phyloP scores from a whole-genome alignment of 2,113 vertebrate genomes.

The Microtus ochrogaster region DNA sequence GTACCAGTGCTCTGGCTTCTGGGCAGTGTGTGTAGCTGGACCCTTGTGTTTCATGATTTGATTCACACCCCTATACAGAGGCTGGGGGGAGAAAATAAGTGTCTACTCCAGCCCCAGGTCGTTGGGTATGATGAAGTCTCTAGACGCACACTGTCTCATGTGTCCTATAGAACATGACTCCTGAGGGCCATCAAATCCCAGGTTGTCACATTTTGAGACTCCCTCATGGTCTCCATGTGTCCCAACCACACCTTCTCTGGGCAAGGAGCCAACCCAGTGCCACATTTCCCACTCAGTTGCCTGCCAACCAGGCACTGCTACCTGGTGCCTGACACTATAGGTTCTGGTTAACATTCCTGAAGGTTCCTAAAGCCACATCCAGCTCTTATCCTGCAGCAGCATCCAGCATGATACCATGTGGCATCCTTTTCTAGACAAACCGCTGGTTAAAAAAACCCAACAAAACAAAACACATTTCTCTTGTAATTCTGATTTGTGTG shows the following conservation, averaged over 20 bases:
- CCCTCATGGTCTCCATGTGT: background rate
- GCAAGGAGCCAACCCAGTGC: background rate
- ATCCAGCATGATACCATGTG: background rate
- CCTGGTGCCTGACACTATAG: fast-evolving
- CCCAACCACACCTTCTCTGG: background rate
- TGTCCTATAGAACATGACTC: background rate
- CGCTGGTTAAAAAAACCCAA: background rate
- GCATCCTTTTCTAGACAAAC: background rate
- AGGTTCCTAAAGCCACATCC: background rate
- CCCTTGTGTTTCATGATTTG: background rate
- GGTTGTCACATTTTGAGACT: background rate
- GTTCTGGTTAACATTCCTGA: background rate
- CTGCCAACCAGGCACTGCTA: fast-evolving
- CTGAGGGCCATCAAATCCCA: background rate
- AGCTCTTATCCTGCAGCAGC: background rate
- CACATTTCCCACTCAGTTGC: background rate
- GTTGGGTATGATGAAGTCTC: too few species aligned
- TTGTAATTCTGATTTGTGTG: background rate
- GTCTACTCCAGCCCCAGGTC: too few species aligned
- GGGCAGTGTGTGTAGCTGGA: background rate
- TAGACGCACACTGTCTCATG: fast-evolving
- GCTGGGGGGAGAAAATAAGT: too few species aligned
- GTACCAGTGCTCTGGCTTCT: background rate
- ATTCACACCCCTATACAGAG: background rate
- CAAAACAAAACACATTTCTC: background rate